Evolutionary conservation across 2,113 vertebrate species (phyloP).

Genomic region (Pan troglodytes): DNA sequence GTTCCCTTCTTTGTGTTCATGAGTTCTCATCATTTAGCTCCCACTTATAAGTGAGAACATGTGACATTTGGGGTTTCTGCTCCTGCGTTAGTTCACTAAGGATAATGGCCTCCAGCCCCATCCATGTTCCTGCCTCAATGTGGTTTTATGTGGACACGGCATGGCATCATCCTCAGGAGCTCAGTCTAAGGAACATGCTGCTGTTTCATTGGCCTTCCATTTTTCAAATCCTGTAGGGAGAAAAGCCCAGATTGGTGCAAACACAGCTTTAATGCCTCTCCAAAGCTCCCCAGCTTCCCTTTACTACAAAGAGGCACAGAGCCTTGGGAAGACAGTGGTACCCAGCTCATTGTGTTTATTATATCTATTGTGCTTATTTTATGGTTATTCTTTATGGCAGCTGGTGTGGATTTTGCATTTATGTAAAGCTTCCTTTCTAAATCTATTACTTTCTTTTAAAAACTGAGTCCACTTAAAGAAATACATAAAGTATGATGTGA

Average conservation of each 20-base stretch:
- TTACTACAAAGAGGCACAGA: neutral
- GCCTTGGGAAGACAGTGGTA: neutral
- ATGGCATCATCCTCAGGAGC: neutral
- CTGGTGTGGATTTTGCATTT: neutral
- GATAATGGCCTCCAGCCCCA: too few species aligned
- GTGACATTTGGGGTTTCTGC: too few species aligned
- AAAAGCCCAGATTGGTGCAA: neutral
- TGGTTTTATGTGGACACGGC: neutral
- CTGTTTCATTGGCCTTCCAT: neutral
- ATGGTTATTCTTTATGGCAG: neutral
- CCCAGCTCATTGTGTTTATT: neutral
- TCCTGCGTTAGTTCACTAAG: too few species aligned
- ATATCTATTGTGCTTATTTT: too few species aligned
- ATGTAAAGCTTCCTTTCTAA: constrained; percentile 9
- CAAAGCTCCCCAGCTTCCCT: neutral
- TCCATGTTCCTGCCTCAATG: neutral
- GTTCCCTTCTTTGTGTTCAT: too few species aligned
- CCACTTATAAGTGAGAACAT: too few species aligned
- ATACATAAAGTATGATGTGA: neutral
- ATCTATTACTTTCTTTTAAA: neutral
- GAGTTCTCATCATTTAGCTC: too few species aligned
- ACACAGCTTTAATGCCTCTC: neutral
- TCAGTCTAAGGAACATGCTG: neutral
- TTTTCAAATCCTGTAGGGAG: neutral
- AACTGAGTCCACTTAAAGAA: neutral